A percentile compares a stretch with the other conserved stretches of the same genome.
Conservation (phyloP, 2,113 vertebrate species). For the Carassius gibelio region DNA sequence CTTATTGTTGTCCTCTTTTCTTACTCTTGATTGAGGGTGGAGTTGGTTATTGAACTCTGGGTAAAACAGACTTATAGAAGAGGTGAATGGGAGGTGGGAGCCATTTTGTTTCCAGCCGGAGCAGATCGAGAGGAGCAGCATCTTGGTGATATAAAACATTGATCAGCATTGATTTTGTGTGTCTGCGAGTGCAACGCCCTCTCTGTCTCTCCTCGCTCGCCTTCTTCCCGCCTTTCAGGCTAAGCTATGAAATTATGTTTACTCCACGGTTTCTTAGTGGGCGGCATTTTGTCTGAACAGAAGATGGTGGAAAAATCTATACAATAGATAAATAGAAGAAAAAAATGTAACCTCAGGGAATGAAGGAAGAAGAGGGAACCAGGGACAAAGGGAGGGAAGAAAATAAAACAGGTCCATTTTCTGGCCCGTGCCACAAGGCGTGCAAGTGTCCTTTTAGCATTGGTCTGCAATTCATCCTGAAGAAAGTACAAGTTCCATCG, state of each 20-base stretch:
- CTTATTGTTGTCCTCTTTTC: slow-evolving; percentile 52
- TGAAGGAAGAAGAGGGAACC: slow-evolving; percentile 14
- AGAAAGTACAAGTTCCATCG: neutral
- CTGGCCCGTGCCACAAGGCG: slow-evolving; percentile 15
- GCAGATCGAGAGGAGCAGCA: slow-evolving; percentile 49
- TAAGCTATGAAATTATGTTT: slow-evolving; percentile 52
- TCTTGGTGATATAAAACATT: slow-evolving; percentile 63
- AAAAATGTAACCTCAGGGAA: slow-evolving; percentile 22
- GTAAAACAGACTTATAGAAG: slow-evolving; percentile 41
- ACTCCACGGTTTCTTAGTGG: slow-evolving; percentile 52
- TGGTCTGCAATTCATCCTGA: slow-evolving; percentile 4
- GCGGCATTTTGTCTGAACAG: slow-evolving; percentile 55
- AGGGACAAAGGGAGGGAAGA: slow-evolving; percentile 33
- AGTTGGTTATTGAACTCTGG: slow-evolving; percentile 51
- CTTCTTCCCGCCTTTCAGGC: slow-evolving; percentile 35
- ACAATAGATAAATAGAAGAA: slow-evolving; percentile 51
- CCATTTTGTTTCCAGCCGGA: slow-evolving; percentile 48
- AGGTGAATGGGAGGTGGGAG: slow-evolving; percentile 48
- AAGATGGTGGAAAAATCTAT: slow-evolving; percentile 56
- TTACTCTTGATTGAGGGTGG: slow-evolving; percentile 47
- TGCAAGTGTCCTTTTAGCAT: slow-evolving; percentile 16
- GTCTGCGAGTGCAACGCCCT: slow-evolving; percentile 47
- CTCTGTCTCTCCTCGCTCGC: slow-evolving; percentile 33
- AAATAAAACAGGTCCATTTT: slow-evolving; percentile 37
- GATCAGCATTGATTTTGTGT: slow-evolving; percentile 65